Evolutionary conservation across 2,888 invertebrate genomes (phyloP).

Genomic region (Tenodera sinensis): DNA sequence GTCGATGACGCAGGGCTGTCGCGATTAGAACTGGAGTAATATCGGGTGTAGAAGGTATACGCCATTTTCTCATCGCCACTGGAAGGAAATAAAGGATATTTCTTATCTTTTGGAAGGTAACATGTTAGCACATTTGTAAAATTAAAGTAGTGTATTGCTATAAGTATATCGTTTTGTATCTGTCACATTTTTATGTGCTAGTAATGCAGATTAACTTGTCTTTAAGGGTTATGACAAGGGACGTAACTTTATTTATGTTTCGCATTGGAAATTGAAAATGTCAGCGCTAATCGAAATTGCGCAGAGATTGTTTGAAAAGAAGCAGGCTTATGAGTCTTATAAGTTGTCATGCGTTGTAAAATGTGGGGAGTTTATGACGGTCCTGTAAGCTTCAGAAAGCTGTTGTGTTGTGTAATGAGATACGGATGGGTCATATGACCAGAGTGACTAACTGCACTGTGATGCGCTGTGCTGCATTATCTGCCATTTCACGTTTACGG

Average conservation of each 20-base stretch:
- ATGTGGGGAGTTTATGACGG: neutral
- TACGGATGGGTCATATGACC: neutral
- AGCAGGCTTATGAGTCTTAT: neutral
- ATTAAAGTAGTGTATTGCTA: neutral
- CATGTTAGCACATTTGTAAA: neutral
- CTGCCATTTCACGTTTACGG: no score
- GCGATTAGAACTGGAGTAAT: neutral
- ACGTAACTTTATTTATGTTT: neutral
- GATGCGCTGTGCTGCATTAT: no score
- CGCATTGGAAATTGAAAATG: neutral
- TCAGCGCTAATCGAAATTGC: neutral
- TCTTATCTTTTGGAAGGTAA: neutral
- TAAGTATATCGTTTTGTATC: neutral
- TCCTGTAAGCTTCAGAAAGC: neutral
- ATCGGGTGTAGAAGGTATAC: neutral
- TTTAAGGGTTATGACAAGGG: neutral
- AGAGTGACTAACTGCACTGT: neutral
- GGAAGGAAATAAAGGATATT: neutral
- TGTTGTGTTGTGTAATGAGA: neutral
- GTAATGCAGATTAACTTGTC: neutral
- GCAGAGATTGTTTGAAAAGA: neutral
- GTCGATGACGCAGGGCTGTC: slow-evolving; percentile 19
- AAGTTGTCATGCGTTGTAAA: neutral
- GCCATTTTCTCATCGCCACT: slow-evolving; percentile 17
- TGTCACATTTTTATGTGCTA: neutral